Evolutionary conservation across 1,140 invertebrate species (phyloP), one percentile per base, ranked within the genome.

Genomic region (Chrysoperla carnea): DNA sequence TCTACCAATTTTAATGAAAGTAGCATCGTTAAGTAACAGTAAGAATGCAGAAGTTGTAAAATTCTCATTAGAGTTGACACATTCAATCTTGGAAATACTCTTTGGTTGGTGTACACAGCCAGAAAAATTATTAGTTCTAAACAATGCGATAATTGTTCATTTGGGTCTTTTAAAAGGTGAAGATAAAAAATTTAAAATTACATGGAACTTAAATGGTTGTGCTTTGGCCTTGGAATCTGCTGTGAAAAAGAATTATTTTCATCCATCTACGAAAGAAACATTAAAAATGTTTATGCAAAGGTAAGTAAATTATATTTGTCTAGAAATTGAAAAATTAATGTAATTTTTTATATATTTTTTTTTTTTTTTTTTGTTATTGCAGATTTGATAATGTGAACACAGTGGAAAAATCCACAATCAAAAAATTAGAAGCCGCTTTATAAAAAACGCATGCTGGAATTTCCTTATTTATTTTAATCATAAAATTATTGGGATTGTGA

Each of bases 161-260:
- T 56, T 84, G 42, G 78, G 76, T 17, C 60, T 86, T 12, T 62
- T 85, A 36, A 84, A 83, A 59, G 75, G 64, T 49, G 75, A 78
- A 60, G 67, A 76, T 50, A 70, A 72, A 57, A 57, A 45, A 8
- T 64, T 59, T 28, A 70, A 66, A 53, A 58, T 68, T 5, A 55
- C 65, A 12, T 76, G 74, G 62, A 68, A 77, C 52, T 48, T 74
- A 9, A 67, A 73, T 33, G 67, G 64, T 43, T 78, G 76, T 49
- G 65, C 71, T 27, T 66, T 64, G 48, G 72, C 68, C 2, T 50
- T 79, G 2, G 64, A 73, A 44, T 62, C 66, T 51, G 52, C 73
- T 5, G 48, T 62, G 6, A 63, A 62, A 36, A 61, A 55, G 46
- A 64, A 68, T 46, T 67, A 66, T 44, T 67, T 77, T 41, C 61